phyloP scores from a whole-genome alignment of 2,888 invertebrate genomes.

The Temnothorax ravouxi region DNA sequence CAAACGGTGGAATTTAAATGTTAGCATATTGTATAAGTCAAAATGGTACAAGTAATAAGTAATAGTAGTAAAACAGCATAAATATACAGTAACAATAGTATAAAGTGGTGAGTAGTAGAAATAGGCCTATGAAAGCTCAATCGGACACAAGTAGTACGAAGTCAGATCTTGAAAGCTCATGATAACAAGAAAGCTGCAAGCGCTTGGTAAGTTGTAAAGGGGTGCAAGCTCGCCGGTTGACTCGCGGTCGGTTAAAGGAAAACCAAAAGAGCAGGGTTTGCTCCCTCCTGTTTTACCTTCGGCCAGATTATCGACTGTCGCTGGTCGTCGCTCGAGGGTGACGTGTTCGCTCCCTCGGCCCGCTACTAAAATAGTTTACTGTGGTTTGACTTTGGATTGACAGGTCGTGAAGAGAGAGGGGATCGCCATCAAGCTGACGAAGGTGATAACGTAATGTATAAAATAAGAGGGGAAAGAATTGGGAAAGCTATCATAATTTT shows the following conservation, averaged over 20 bases:
- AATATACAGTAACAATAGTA: constrained; percentile 8
- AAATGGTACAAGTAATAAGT: neutral
- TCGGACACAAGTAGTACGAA: constrained; percentile 66
- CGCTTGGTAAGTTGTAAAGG: constrained; percentile 82
- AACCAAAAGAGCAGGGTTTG: constrained; percentile 68
- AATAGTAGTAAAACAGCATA: constrained; percentile 15
- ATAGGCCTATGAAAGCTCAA: constrained; percentile 78
- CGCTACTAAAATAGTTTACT: constrained; percentile 85
- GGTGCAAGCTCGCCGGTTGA: constrained; percentile 81
- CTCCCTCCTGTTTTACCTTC: constrained; percentile 85
- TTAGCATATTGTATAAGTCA: constrained; percentile 28
- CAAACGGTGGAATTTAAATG: constrained; percentile 9
- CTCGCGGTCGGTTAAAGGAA: constrained; percentile 76
- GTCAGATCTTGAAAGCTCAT: constrained; percentile 75
- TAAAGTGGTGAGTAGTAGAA: constrained; percentile 59
- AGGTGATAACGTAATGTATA: constrained; percentile 23
- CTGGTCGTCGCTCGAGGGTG: constrained; percentile 86
- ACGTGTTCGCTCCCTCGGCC: constrained; percentile 85
- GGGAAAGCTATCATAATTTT: constrained; percentile 1
- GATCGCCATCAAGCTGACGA: constrained; percentile 10
- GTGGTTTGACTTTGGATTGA: constrained; percentile 78
- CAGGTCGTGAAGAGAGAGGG: constrained; percentile 41
- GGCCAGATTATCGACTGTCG: constrained; percentile 87
- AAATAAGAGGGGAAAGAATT: constrained; percentile 1
- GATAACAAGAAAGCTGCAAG: constrained; percentile 79